phyloP scores from a whole-genome alignment of 1,140 invertebrate species.

The Drosophila miranda region DNA sequence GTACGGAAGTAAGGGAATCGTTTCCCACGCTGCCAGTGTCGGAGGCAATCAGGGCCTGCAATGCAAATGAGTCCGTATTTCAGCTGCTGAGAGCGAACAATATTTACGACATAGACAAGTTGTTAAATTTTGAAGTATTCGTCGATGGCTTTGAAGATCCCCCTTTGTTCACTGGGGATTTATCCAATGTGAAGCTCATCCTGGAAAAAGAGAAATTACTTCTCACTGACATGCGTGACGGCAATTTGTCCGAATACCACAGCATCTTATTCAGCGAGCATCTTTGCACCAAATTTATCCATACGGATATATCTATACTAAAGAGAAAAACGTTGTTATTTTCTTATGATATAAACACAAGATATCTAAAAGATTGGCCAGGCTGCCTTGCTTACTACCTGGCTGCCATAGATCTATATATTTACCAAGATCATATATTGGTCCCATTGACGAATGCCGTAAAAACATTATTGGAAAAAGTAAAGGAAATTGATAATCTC shows the following conservation, averaged over 20 bases:
- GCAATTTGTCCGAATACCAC: slow-evolving; percentile 79
- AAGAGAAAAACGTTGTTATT: too few relatives aligned
- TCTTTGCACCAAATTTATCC: slow-evolving; percentile 82
- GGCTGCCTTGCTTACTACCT: slow-evolving; percentile 82
- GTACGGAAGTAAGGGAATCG: background rate
- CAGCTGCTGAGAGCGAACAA: slow-evolving; percentile 84
- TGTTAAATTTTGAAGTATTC: slow-evolving; percentile 13
- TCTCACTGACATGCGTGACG: too few relatives aligned
- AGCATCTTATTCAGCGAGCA: slow-evolving; percentile 68
- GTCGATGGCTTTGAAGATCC: slow-evolving; percentile 77
- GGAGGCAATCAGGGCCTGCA: slow-evolving; percentile 85
- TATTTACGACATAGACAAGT: slow-evolving; percentile 56
- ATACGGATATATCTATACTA: too few relatives aligned
- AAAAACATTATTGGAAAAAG: slow-evolving; percentile 83
- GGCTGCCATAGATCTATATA: slow-evolving; percentile 78
- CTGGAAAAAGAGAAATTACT: slow-evolving; percentile 82
- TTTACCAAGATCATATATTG: slow-evolving; percentile 70
- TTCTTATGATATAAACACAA: slow-evolving; percentile 80
- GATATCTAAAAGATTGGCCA: slow-evolving; percentile 67
- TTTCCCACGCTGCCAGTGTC: slow-evolving; percentile 62
- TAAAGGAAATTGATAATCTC: slow-evolving; percentile 85
- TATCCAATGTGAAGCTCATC: slow-evolving; percentile 83
- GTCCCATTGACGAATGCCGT: slow-evolving; percentile 10
- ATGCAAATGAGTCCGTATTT: slow-evolving; percentile 89
- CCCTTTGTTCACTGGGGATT: slow-evolving; percentile 79